These are phyloP conservation scores for Macropus fuliginosus DNA, from an alignment of 2,797 vertebrate species.

Conservation along the genomic window DNA sequence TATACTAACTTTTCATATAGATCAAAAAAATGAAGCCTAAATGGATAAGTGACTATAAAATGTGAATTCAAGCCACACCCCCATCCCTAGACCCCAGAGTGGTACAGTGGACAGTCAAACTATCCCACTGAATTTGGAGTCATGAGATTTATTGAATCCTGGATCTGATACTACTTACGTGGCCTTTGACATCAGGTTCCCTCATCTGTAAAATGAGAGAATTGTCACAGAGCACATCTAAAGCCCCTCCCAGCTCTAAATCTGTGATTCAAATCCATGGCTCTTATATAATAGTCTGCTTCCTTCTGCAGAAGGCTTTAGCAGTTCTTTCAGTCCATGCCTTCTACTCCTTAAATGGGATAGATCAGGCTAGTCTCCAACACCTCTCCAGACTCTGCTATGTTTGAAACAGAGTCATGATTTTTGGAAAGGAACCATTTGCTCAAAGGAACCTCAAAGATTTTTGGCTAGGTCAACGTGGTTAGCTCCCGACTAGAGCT, in stretches of 20 bases:
- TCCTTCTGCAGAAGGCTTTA: neutral
- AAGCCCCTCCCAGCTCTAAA: neutral
- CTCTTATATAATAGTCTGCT: neutral
- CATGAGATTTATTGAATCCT: neutral
- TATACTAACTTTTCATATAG: neutral
- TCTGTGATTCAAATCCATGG: neutral
- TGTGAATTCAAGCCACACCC: neutral
- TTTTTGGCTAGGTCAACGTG: conserved; percentile 37
- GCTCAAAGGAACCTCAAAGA: conserved; percentile 73
- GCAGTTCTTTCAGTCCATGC: neutral
- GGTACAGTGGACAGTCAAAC: neutral
- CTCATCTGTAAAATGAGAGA: neutral
- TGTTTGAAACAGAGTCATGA: conserved; percentile 60
- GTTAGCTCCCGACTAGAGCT: conserved; percentile 67
- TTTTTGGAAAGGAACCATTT: conserved; percentile 68
- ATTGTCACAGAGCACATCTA: neutral
- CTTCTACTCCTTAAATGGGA: neutral
- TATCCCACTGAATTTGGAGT: neutral
- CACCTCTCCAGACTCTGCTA: neutral
- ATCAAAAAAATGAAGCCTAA: neutral
- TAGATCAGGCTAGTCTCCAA: neutral
- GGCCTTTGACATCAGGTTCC: neutral
- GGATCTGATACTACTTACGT: neutral
- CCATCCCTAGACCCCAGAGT: neutral
- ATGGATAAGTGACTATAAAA: neutral